Percentiles rank a stretch among this genome's conserved stretches.
phyloP scores from a whole-genome alignment of 1,140 invertebrate genomes.

The Ephestia elutella region DNA sequence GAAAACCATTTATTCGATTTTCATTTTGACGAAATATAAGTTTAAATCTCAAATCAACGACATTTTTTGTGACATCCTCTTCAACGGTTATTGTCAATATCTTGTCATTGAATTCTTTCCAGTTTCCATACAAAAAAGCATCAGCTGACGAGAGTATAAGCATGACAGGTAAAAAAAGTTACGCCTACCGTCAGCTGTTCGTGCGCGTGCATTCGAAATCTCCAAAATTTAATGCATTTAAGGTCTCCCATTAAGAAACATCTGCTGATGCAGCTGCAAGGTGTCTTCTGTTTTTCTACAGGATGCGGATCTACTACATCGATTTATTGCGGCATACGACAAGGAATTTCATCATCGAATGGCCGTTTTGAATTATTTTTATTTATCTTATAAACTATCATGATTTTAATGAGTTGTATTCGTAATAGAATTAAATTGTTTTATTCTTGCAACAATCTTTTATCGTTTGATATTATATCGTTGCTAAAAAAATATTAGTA shows the following conservation, averaged over 20 bases:
- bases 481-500: too few relatives aligned
- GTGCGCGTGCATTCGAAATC: constrained; percentile 9
- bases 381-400: too few relatives aligned
- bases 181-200: constrained; percentile 1
- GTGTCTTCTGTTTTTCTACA: neutral
- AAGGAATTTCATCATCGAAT: neutral
- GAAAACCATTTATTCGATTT: too few relatives aligned
- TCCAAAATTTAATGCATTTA: constrained; percentile 8
- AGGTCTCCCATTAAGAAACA: constrained; percentile 2
- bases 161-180: neutral
- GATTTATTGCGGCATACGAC: neutral
- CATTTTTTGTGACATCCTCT: too few relatives aligned
- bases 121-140: neutral
- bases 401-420: too few relatives aligned
- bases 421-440: too few relatives aligned
- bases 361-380: neutral
- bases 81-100: neutral
- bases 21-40: too few relatives aligned
- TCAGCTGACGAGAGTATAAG: neutral
- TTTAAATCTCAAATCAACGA: too few relatives aligned
- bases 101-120: too few relatives aligned
- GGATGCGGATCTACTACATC: neutral
- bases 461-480: too few relatives aligned
- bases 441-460: too few relatives aligned
- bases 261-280: constrained; percentile 3